Evolutionary conservation across 1,140 invertebrate species (phyloP).

Genomic region (Caerostris darwini): DNA sequence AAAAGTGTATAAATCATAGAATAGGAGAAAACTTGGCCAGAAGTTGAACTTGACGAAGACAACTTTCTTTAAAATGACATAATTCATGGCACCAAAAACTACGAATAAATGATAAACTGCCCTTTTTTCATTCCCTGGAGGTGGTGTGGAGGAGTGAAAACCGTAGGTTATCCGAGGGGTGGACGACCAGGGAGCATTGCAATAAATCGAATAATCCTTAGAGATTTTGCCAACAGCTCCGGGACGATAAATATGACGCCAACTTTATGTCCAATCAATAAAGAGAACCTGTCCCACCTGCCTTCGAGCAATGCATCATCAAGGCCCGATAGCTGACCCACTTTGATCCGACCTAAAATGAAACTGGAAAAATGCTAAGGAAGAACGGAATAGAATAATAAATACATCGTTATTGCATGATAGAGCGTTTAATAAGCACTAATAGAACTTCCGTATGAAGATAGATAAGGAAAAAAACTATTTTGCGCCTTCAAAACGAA

Average conservation of each 20-base stretch:
- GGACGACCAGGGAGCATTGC: neutral
- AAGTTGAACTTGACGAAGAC: no score
- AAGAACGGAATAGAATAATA: constrained; percentile 5
- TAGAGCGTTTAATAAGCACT: constrained; percentile 2
- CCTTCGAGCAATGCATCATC: constrained; percentile 34
- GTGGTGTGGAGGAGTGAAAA: neutral
- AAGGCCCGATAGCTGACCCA: neutral
- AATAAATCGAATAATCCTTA: constrained; percentile 2
- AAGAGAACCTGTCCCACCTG: neutral
- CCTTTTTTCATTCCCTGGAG: neutral
- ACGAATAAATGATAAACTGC: neutral
- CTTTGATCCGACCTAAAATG: neutral
- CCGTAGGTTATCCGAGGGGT: no score
- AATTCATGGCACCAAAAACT: neutral
- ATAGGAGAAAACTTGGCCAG: neutral
- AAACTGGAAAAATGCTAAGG: neutral
- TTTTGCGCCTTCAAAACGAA: neutral
- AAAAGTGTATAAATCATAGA: neutral
- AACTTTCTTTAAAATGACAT: neutral
- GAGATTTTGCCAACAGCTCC: constrained; percentile 3
- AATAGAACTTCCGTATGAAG: neutral
- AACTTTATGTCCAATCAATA: constrained; percentile 37
- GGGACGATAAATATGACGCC: neutral
- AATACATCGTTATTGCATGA: neutral
- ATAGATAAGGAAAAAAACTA: neutral